Percentiles rank a stretch among this genome's conserved stretches.
phyloP scores from a whole-genome alignment of 2,113 vertebrate genomes.

The Miniopterus natalensis region DNA sequence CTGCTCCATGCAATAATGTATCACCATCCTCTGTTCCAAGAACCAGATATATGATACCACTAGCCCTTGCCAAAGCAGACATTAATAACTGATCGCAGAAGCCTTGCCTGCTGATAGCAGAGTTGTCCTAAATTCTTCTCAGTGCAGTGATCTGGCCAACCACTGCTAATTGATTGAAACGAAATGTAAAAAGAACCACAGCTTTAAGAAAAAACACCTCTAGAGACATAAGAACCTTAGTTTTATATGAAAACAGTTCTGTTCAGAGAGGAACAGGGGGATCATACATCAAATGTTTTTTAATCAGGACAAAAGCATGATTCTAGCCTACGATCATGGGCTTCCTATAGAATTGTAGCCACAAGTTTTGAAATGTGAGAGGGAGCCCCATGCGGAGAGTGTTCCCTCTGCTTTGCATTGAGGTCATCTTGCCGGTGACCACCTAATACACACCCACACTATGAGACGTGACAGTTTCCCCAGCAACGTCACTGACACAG shows the following conservation, averaged over 20 bases:
- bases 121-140: constrained; percentile 52
- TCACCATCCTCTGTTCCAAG: constrained; percentile 59
- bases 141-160: neutral
- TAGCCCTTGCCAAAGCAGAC: constrained; percentile 64
- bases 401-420: neutral
- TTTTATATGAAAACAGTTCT: constrained; percentile 8
- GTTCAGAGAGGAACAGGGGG: neutral
- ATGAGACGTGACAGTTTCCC: neutral
- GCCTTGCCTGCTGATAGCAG: constrained; percentile 24
- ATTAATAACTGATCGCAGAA: constrained; percentile 75
- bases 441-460: neutral
- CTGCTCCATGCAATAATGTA: neutral
- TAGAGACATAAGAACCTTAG: constrained; percentile 9
- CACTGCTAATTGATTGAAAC: constrained; percentile 33
- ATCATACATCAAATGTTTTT: neutral
- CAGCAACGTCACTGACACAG: neutral
- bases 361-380: neutral
- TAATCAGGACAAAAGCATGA: neutral
- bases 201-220: neutral
- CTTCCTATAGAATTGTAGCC: constrained; percentile 11
- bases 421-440: neutral
- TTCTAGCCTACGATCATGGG: neutral
- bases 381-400: neutral
- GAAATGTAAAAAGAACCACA: neutral
- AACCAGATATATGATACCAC: constrained; percentile 54